Base-by-base conservation (phyloP, 1,140 invertebrate genomes). In the Chelonus insularis region DNA sequence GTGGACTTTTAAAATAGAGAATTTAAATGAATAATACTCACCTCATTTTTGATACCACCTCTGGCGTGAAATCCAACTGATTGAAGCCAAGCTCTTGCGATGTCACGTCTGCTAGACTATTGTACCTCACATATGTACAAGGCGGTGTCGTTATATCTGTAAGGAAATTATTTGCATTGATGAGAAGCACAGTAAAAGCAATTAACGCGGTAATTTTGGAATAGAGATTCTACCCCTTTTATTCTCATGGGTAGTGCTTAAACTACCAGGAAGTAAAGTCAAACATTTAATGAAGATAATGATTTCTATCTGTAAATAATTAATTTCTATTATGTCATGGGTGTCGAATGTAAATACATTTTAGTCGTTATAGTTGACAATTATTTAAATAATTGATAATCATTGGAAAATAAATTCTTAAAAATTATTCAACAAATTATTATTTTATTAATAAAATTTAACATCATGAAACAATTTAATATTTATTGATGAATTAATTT, bases 1-100 rank as follows among this genome's bases (percentile, higher is more conserved):
- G n/a, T n/a, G n/a, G n/a, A n/a, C n/a, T n/a, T n/a, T n/a, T n/a
- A n/a, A n/a, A n/a, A n/a, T n/a, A n/a, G n/a, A n/a, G n/a, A n/a
- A n/a, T n/a, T n/a, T n/a, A n/a, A n/a, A n/a, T n/a, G n/a, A n/a
- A n/a, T n/a, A n/a, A n/a, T n/a, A 45, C 60, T 72, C 69, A 82
- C 81, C 81, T 76, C 74, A 83, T 83, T 73, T 81, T 82, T 12
- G 78, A 78, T n/a, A 83, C 73, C 55, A 82, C 78, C 20, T 71
- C 73, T 16, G 81, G 77, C 4, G 79, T 81, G 57, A 83, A 81
- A 57, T 83, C 79, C 51, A 83, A 64, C 39, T 75, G 73, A 18
- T 59, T 59, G 48, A 82, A 78, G 48, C 80, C 80, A 32, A 81
- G 67, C 39, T 82, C 80, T 45, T 75, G 69, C 6, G 78, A 65